Conservation (phyloP, 1,140 invertebrate species). For the Cydia amplana region DNA sequence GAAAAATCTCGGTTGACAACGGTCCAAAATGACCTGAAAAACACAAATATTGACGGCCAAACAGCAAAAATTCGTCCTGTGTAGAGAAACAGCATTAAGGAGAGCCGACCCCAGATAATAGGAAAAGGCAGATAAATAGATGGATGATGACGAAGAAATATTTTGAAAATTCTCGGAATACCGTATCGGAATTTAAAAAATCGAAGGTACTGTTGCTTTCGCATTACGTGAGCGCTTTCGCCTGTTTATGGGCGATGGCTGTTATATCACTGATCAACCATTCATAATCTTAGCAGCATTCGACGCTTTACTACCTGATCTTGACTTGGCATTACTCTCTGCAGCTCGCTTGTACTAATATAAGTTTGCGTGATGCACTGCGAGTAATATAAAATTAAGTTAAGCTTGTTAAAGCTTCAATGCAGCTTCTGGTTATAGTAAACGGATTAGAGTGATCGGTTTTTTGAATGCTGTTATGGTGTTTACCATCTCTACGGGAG, state of each 20-base stretch:
- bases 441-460: not conserved
- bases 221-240: slow-evolving; percentile 15
- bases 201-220: not conserved
- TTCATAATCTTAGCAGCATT: not conserved
- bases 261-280: slow-evolving; percentile 5
- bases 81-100: no score
- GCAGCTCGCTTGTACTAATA: not conserved
- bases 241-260: not conserved
- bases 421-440: no score
- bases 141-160: no score
- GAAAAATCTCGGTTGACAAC: no score
- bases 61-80: no score
- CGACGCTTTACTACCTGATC: not conserved
- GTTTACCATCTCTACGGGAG: not conserved
- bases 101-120: no score
- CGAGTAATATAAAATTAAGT: not conserved
- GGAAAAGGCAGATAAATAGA: no score
- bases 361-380: not conserved
- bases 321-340: not conserved
- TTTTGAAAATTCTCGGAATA: not conserved
- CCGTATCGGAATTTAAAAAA: not conserved
- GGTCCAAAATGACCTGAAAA: no score
- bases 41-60: no score
- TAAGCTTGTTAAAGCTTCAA: no score
- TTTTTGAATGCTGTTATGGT: not conserved